Evolutionary conservation across 2,888 invertebrate genomes (phyloP).

Genomic region (Parnassius apollo): DNA sequence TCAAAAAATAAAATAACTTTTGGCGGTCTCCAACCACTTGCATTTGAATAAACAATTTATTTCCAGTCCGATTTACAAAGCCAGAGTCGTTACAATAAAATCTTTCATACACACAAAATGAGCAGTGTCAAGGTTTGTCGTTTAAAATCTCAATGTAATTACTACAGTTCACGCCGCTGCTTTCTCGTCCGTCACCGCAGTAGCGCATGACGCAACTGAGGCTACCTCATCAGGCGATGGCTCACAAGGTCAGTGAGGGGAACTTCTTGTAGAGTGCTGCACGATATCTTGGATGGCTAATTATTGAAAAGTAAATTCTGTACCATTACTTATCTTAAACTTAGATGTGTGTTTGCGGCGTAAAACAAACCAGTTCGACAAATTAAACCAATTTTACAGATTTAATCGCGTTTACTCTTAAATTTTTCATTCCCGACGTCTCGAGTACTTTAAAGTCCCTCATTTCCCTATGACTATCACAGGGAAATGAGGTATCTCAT

Average conservation of each 20-base stretch:
- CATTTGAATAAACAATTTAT: constrained; percentile 5
- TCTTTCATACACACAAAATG: background rate
- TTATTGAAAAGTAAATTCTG: background rate
- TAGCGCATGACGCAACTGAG: constrained; percentile 18
- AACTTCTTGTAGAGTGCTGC: constrained; percentile 26
- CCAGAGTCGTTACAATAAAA: constrained; percentile 10
- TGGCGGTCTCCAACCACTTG: constrained; percentile 11
- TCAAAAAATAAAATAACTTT: constrained; percentile 4
- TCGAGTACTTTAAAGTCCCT: too few species aligned
- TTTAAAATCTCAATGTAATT: background rate
- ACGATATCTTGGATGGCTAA: constrained; percentile 23
- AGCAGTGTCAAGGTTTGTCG: background rate
- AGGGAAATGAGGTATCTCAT: too few species aligned
- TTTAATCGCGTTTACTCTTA: too few species aligned
- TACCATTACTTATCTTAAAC: too few species aligned
- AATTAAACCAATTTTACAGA: too few species aligned
- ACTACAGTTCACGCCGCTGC: constrained; percentile 8
- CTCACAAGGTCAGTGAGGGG: constrained; percentile 17
- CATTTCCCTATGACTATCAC: too few species aligned
- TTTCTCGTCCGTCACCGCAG: constrained; percentile 22
- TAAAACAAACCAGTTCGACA: too few species aligned
- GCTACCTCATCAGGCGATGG: constrained; percentile 16
- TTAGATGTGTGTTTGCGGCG: too few species aligned
- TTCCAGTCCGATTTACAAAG: constrained; percentile 3
- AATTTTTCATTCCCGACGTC: too few species aligned